Evolutionary conservation across 2,888 invertebrate genomes (phyloP), one percentile per base, ranked within the genome.

Genomic region (Eledona agricola): DNA sequence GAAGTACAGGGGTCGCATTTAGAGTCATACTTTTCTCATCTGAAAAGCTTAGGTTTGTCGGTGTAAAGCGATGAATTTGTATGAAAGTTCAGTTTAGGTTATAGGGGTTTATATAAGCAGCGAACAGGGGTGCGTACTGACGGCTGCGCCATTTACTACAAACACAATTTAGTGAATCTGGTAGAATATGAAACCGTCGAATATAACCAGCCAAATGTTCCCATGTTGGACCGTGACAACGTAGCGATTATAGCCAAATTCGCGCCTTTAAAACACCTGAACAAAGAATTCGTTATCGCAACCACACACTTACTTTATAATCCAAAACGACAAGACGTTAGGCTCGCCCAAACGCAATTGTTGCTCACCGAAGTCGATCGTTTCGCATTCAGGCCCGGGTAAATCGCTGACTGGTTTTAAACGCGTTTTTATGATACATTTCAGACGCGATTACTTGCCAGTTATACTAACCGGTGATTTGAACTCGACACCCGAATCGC

Each of bases 291-390:
- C 23, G 82, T 92, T 37, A 84, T 98, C 1, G 92, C 93, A 2
- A 98, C 94, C 5, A 98, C 98, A 0, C 99, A 99, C 76, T 79
- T 99, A 29, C 78, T 98, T 4, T 99, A 90, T 75, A 98, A 98
- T 79, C 95, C 93, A 0, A 85, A 79, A 60, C 80, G 98, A 22
- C 86, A 90, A 10, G 97, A 98, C 73, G 86, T 97, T 0, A 85
- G 96, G 61, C 78, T 97, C 16, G 95, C 92, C 0, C 98, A 99
- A 77, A 79, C 89, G 22, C 88, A 90, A 66, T 72, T 93, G 19
- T 78, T 99, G 4, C 77, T 99, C 5, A 86, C 92, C 0, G 93
- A 95, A 75, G 78, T 99, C 2, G 91, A 94, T 60, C 80, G 88
- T 63, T 82, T 93, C 60, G 84, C 92, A 0, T 86, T 81, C 65